A percentile compares a stretch with the other conserved stretches of the same genome.
Evolutionary conservation across 2,888 invertebrate genomes (phyloP).

Genomic region (Chromoteleia sp.): DNA sequence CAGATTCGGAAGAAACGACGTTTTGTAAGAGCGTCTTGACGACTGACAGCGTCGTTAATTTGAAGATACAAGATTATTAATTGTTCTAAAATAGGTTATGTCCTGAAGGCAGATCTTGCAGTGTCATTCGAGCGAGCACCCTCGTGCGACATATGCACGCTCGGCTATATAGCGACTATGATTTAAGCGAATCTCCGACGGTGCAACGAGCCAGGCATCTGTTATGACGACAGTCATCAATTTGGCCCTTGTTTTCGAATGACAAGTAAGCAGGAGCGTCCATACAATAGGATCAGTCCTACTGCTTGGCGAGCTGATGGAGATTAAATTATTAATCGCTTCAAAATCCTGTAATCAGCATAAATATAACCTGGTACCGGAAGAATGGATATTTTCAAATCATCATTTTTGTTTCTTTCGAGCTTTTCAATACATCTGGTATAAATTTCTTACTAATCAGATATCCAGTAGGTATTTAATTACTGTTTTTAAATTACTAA

Average conservation of each 20-base stretch:
- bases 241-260: slow-evolving; percentile 68
- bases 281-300: slow-evolving; percentile 64
- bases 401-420: no score
- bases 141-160: slow-evolving; percentile 62
- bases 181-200: slow-evolving; percentile 67
- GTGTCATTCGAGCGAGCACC: slow-evolving; percentile 60
- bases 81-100: slow-evolving; percentile 56
- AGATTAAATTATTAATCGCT: slow-evolving; percentile 64
- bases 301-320: slow-evolving; percentile 38
- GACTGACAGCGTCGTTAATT: slow-evolving; percentile 53
- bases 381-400: slow-evolving; percentile 7
- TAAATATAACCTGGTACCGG: slow-evolving; percentile 7
- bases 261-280: slow-evolving; percentile 55
- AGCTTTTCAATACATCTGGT: no score
- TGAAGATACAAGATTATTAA: slow-evolving; percentile 63
- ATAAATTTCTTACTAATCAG: no score
- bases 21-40: slow-evolving; percentile 22
- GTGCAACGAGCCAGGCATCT: slow-evolving; percentile 63
- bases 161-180: slow-evolving; percentile 54
- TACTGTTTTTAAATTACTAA: no score
- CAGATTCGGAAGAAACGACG: slow-evolving; percentile 38
- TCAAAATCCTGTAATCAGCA: slow-evolving; percentile 43
- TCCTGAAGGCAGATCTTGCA: slow-evolving; percentile 59
- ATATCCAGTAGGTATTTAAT: no score
- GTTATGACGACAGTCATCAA: slow-evolving; percentile 71